phyloP scores from a whole-genome alignment of 2,888 invertebrate species.

The Troglohyphantes excavatus region DNA sequence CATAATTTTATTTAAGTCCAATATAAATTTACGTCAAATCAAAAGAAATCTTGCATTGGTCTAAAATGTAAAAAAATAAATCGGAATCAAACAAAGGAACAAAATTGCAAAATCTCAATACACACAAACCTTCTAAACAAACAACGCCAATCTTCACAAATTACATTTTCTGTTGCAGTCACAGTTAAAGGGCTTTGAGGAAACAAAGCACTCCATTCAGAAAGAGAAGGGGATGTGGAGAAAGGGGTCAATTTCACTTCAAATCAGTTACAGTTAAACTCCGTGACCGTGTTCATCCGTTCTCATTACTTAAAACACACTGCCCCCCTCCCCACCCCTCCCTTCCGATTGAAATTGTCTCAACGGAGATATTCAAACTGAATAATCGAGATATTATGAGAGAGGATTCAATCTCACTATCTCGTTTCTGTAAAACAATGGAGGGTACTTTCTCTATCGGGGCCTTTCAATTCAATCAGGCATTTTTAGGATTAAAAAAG shows the following conservation, averaged over 20 bases:
- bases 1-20: too few species aligned
- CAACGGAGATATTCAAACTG: conserved; percentile 51
- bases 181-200: conserved; percentile 6
- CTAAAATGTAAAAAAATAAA: too few species aligned
- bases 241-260: conserved; percentile 45
- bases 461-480: conserved; percentile 35
- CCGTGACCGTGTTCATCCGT: conserved; percentile 1
- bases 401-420: conserved; percentile 16
- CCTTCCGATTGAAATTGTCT: conserved; percentile 17
- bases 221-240: background rate
- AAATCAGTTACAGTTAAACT: background rate
- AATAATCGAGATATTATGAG: conserved; percentile 50
- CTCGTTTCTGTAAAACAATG: conserved; percentile 44
- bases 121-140: too few species aligned
- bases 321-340: background rate
- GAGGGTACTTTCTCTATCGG: conserved; percentile 9
- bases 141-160: conserved; percentile 17
- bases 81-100: too few species aligned
- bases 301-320: conserved; percentile 62
- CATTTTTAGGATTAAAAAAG: conserved; percentile 57
- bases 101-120: background rate
- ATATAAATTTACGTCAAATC: too few species aligned
- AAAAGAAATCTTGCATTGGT: too few species aligned
- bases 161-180: conserved; percentile 22
- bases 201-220: conserved; percentile 14